A percentile compares a stretch with the other conserved stretches of the same genome.
Evolutionary conservation across 2,888 invertebrate genomes (phyloP).

Genomic region (Cryptophagus acutangulus): DNA sequence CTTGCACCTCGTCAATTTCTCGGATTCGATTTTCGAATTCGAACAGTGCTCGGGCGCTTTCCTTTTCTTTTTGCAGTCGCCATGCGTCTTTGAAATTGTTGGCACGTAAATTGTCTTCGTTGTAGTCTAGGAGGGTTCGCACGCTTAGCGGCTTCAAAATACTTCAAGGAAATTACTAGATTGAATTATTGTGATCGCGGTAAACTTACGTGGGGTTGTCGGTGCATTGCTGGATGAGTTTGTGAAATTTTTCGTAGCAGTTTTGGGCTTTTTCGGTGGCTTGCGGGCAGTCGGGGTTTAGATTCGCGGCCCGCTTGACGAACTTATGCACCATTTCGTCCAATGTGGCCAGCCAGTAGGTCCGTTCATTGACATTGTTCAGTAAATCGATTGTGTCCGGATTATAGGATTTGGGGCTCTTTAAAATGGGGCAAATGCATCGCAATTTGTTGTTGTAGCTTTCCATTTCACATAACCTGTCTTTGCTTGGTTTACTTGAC

Average conservation of each 20-base stretch:
- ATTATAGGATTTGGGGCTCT: slow-evolving; percentile 72
- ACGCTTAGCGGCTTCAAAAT: slow-evolving; percentile 74
- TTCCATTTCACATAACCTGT: neutral
- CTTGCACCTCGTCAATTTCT: slow-evolving; percentile 64
- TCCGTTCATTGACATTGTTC: slow-evolving; percentile 77
- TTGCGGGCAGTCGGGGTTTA: slow-evolving; percentile 70
- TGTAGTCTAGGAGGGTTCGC: slow-evolving; percentile 82
- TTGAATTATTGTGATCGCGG: neutral
- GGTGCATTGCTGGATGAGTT: slow-evolving; percentile 69
- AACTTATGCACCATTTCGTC: slow-evolving; percentile 82
- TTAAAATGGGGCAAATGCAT: slow-evolving; percentile 67
- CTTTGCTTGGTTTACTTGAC: too few species aligned
- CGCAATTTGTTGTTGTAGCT: slow-evolving; percentile 21
- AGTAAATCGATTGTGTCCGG: slow-evolving; percentile 91
- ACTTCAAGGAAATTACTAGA: slow-evolving; percentile 18
- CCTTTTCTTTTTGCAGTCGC: slow-evolving; percentile 77
- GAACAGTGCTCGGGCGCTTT: slow-evolving; percentile 76
- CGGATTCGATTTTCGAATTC: slow-evolving; percentile 63
- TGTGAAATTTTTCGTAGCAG: slow-evolving; percentile 78
- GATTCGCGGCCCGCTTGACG: slow-evolving; percentile 73
- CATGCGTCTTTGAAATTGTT: slow-evolving; percentile 90
- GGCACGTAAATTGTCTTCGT: slow-evolving; percentile 85
- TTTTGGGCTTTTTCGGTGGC: slow-evolving; percentile 74
- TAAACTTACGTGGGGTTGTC: slow-evolving; percentile 72
- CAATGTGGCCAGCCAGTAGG: slow-evolving; percentile 90